These are phyloP conservation scores for Argyresthia albistria DNA, from an alignment of 2,888 invertebrate species.

Conservation along the genomic window DNA sequence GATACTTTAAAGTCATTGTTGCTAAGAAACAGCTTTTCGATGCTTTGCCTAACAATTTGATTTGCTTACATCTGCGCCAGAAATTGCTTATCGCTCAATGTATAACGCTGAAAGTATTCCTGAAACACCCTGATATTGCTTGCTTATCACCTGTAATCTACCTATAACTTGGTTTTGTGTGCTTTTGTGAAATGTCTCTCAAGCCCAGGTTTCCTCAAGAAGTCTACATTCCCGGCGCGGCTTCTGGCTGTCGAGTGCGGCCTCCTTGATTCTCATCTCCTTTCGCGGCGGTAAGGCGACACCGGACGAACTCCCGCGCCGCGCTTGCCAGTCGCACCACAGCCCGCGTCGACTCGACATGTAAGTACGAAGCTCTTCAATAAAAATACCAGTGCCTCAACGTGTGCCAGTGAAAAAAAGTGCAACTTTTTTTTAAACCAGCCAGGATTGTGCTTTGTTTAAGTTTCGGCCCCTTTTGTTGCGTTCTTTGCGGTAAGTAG, in stretches of 20 bases:
- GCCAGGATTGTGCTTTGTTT: slow-evolving; percentile 42
- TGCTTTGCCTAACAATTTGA: too few species aligned
- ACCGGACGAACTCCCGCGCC: slow-evolving; percentile 42
- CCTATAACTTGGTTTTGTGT: too few species aligned
- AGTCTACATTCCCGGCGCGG: slow-evolving; percentile 26
- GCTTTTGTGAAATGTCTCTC: too few species aligned
- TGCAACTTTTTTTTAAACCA: slow-evolving; percentile 31
- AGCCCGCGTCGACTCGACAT: slow-evolving; percentile 72
- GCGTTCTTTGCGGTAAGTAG: slow-evolving; percentile 36
- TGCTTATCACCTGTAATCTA: too few species aligned
- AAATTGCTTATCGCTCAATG: too few species aligned
- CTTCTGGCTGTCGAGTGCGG: slow-evolving; percentile 22
- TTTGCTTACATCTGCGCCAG: too few species aligned
- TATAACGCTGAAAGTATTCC: too few species aligned
- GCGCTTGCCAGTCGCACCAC: slow-evolving; percentile 65
- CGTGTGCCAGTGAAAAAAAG: slow-evolving; percentile 34
- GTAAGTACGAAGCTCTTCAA: slow-evolving; percentile 51
- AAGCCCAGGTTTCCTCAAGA: too few species aligned
- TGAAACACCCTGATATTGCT: too few species aligned
- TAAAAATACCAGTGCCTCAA: not conserved
- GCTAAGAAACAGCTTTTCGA: too few species aligned
- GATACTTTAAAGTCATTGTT: too few species aligned
- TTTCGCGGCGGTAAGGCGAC: slow-evolving; percentile 70
- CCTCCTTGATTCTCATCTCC: slow-evolving; percentile 37
- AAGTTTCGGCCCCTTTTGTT: not conserved